Conservation (phyloP, 2,113 vertebrate species). For the Tamias sibiricus region DNA sequence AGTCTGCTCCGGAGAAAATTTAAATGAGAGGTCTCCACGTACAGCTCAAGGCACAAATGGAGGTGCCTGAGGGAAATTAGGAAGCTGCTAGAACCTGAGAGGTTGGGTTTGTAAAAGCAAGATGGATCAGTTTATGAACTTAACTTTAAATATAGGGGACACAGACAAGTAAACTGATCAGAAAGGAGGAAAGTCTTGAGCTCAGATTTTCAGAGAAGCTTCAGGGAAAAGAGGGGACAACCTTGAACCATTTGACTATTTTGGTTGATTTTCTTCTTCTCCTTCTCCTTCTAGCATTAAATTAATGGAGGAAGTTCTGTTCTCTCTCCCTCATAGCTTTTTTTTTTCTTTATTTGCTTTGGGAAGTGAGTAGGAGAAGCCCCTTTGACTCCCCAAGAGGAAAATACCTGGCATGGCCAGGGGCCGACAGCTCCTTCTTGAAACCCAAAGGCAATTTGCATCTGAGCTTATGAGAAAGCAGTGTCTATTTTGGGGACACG, state of each 20-base stretch:
- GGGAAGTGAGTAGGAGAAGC: neutral
- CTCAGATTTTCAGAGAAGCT: neutral
- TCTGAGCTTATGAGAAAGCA: neutral
- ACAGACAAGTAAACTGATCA: neutral
- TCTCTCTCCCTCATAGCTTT: neutral
- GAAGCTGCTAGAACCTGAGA: neutral
- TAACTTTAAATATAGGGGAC: neutral
- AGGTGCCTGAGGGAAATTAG: neutral
- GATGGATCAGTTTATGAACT: neutral
- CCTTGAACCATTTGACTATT: neutral
- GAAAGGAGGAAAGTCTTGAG: neutral
- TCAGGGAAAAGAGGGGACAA: neutral
- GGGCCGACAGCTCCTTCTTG: neutral
- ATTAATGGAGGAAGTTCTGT: neutral
- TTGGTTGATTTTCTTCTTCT: neutral
- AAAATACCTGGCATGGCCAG: neutral
- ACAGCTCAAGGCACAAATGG: neutral
- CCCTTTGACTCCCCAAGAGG: neutral
- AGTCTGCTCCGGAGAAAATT: neutral
- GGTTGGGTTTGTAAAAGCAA: neutral
- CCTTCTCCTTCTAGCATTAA: neutral
- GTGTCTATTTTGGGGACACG: neutral
- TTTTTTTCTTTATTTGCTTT: conserved; percentile 38
- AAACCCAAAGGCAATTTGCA: neutral
- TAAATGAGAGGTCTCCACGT: neutral